Conservation (phyloP, 2,888 invertebrate species). For the Cephus pulcher region DNA sequence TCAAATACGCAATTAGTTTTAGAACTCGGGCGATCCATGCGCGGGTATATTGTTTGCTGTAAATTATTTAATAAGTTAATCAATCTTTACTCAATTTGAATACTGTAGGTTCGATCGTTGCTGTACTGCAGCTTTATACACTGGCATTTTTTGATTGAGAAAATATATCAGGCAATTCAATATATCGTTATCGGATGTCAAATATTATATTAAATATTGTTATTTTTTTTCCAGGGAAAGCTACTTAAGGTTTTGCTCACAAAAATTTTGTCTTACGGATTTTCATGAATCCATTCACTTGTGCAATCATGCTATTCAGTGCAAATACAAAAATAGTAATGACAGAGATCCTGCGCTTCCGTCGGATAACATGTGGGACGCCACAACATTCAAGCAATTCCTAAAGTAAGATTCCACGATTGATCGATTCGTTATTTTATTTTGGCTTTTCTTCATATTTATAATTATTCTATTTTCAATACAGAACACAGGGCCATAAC, state of each 20-base stretch:
- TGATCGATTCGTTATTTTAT: neutral
- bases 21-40: neutral
- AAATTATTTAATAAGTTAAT: constrained; percentile 35
- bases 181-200: neutral
- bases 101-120: constrained; percentile 1
- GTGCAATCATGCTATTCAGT: constrained; percentile 94
- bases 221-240: constrained; percentile 75
- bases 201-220: neutral
- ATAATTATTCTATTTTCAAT: constrained; percentile 1
- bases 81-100: constrained; percentile 41
- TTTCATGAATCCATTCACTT: constrained; percentile 94
- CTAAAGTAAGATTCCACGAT: constrained; percentile 67
- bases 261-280: constrained; percentile 86
- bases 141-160: neutral
- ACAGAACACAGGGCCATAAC: constrained; percentile 78
- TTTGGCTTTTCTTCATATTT: neutral
- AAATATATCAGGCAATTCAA: neutral
- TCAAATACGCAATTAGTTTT: neutral
- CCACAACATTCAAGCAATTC: constrained; percentile 77
- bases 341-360: constrained; percentile 83
- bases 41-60: constrained; percentile 15
- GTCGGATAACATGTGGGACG: constrained; percentile 97
- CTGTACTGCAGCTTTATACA: neutral
- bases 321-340: constrained; percentile 81
- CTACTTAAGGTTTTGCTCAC: constrained; percentile 92